A percentile compares a stretch with the other conserved stretches of the same genome.
Evolutionary conservation across 1,140 invertebrate genomes (phyloP).

Genomic region (Bombus vancouverensis): DNA sequence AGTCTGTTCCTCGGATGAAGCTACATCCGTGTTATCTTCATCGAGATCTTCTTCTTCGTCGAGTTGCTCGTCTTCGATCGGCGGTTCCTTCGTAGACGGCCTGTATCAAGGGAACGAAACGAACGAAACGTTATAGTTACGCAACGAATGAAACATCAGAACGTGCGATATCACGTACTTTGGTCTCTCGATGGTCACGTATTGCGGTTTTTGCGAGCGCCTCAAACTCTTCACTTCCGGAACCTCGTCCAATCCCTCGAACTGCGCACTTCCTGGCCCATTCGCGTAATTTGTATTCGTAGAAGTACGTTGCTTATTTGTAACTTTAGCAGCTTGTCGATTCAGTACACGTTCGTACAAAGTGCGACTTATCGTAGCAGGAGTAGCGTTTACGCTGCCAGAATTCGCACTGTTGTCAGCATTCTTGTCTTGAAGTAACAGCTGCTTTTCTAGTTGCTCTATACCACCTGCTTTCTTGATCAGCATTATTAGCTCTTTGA

Average conservation of each 20-base stretch:
- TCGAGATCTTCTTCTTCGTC: constrained; percentile 75
- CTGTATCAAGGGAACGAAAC: constrained; percentile 33
- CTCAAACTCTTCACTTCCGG: constrained; percentile 83
- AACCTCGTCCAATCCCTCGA: constrained; percentile 85
- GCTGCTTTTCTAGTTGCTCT: constrained; percentile 91
- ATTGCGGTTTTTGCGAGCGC: constrained; percentile 86
- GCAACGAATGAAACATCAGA: neutral
- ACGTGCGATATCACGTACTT: constrained; percentile 70
- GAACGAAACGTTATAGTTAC: neutral
- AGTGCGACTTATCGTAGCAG: constrained; percentile 87
- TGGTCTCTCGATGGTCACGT: constrained; percentile 83
- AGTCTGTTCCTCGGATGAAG: constrained; percentile 71
- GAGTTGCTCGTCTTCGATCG: constrained; percentile 64
- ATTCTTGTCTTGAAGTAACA: constrained; percentile 84
- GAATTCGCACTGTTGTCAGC: constrained; percentile 65
- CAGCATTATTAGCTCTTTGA: constrained; percentile 92
- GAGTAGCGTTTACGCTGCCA: constrained; percentile 74
- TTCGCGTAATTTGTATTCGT: constrained; percentile 72
- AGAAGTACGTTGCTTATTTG: neutral
- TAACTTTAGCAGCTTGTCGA: constrained; percentile 73
- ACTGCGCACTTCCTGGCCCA: constrained; percentile 86
- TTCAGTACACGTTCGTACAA: constrained; percentile 88
- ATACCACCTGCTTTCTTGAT: constrained; percentile 93
- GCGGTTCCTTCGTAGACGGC: constrained; percentile 60
- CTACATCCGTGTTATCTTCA: constrained; percentile 74